Evolutionary conservation across 2,797 vertebrate species (phyloP), one percentile per base, ranked within the genome.

Genomic region (Pygocentrus nattereri): DNA sequence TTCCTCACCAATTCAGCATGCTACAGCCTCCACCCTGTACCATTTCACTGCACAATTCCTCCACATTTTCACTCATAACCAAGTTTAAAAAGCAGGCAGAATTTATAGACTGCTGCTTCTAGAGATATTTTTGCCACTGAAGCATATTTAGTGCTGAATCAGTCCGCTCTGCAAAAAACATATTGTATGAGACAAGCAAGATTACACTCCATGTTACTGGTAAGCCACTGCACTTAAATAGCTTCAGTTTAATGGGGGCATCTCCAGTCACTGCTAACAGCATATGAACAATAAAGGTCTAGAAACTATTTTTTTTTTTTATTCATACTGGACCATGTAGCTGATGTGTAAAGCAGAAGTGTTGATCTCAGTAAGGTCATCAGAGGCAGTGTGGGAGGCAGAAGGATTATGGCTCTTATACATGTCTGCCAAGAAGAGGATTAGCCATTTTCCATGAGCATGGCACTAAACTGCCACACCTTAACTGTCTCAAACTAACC

Each of bases 401-500:
- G 27, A 34, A 34, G 82, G 82, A 81, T 83, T 81, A 81, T 8
- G 23, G 23, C 13, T 38, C 62, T 79, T 54, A 54, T 44, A 74
- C 62, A 62, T n/a, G 65, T 75, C 59, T 78, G 62, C 78, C 82
- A 68, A 76, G 56, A 56, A 16, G 58, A 47, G 79, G 70, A 86
- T 86, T 84, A 84, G 74, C 73, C 75, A 70, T 83, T 70, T 78
- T 81, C 75, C 54, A 76, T 76, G 73, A 76, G 64, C 34, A 61
- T 65, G 52, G 77, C 47, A 71, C 52, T 79, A 84, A 80, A 31
- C 73, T 59, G 54, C 61, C 15, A 30, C 74, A 71, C 65, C 82
- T 71, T 21, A 30, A 52, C 38, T 72, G 18, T 52, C 44, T n/a
- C 70, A 62, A 68, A 61, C 52, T 77, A 44, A 27, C 31, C 59